Evolutionary conservation across 2,888 invertebrate species (phyloP).

Genomic region (Agrotis segetum): DNA sequence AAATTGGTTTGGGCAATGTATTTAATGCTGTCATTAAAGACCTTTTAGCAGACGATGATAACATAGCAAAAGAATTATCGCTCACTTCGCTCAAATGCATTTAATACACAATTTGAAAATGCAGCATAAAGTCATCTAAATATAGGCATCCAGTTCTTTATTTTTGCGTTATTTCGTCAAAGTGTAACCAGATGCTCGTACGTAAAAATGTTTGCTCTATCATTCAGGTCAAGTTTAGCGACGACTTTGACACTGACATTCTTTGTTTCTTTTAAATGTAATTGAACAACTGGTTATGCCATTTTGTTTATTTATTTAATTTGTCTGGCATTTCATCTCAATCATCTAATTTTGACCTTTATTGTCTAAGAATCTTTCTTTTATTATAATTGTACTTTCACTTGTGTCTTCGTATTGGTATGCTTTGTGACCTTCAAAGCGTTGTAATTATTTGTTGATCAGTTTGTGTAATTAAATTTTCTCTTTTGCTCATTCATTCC

Average conservation of each 20-base stretch:
- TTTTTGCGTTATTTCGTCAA: conserved; percentile 28
- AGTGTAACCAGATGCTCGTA: conserved; percentile 64
- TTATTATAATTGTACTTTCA: conserved; percentile 43
- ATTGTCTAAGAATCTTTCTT: conserved; percentile 15
- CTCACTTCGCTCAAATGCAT: not conserved
- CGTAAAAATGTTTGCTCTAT: conserved; percentile 70
- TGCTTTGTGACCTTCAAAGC: conserved; percentile 45
- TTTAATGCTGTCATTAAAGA: not conserved
- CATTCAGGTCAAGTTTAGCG: conserved; percentile 76
- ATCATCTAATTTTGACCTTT: conserved; percentile 20
- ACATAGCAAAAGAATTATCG: not conserved
- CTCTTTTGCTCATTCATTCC: conserved; percentile 17
- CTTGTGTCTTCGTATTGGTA: conserved; percentile 16
- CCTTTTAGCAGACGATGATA: not conserved
- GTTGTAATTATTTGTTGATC: conserved; percentile 17
- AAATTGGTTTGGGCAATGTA: not conserved
- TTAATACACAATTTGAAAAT: not conserved
- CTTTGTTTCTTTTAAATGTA: conserved; percentile 29
- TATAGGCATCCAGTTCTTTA: not conserved
- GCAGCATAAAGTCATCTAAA: not conserved
- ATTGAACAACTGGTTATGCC: conserved; percentile 26
- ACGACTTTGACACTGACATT: conserved; percentile 64
- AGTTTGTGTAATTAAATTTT: conserved; percentile 33
- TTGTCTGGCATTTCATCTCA: conserved; percentile 5
- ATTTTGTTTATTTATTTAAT: conserved; percentile 20